Conservation (phyloP, 2,113 vertebrate species). For the Hassar affinis region DNA sequence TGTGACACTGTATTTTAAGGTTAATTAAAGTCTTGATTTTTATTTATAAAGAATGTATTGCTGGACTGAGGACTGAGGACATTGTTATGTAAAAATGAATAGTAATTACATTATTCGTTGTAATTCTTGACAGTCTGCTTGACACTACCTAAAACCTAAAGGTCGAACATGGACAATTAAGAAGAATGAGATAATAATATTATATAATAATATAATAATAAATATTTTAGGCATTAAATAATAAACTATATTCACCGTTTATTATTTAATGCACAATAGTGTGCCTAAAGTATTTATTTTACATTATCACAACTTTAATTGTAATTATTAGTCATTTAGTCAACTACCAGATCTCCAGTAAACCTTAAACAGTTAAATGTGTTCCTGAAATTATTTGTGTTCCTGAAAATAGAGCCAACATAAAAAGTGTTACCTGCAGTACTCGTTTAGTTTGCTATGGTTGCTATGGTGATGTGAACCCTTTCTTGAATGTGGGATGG, state of each 20-base stretch:
- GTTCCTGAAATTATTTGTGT: too few species aligned
- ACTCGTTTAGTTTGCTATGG: neutral
- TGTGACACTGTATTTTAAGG: neutral
- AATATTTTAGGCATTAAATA: neutral
- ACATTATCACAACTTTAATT: neutral
- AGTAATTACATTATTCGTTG: neutral
- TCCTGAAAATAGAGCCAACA: neutral
- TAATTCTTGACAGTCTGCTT: neutral
- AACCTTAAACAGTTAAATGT: too few species aligned
- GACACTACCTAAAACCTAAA: neutral
- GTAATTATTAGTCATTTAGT: neutral
- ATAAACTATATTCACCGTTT: neutral
- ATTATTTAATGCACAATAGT: neutral
- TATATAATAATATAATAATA: too few species aligned
- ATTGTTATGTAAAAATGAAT: neutral
- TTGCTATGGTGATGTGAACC: constrained; percentile 3
- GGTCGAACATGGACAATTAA: neutral
- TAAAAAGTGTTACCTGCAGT: neutral
- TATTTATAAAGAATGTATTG: neutral
- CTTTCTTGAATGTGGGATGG: neutral
- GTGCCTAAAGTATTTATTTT: neutral
- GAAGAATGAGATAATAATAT: too few species aligned
- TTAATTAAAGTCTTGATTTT: neutral
- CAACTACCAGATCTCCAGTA: neutral
- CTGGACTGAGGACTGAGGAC: neutral